Evolutionary conservation across 2,888 invertebrate species (phyloP).

Genomic region (Tenthredo notha): DNA sequence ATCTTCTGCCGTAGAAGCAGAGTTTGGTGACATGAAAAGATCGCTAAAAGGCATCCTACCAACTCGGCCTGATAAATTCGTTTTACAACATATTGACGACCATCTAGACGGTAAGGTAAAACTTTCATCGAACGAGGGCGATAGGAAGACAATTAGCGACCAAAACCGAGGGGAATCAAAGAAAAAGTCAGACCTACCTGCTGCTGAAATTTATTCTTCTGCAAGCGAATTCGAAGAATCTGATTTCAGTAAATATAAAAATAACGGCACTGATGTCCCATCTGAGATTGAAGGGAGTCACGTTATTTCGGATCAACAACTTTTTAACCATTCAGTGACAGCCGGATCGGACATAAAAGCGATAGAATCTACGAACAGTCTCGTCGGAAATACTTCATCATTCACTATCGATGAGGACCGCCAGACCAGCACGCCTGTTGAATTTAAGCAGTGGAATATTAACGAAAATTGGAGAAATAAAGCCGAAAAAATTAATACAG

Average conservation of each 20-base stretch:
- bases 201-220: no score
- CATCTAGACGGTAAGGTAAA: constrained; percentile 59
- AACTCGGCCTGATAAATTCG: constrained; percentile 59
- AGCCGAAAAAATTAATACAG: no score
- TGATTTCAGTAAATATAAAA: no score
- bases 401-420: constrained; percentile 2
- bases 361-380: constrained; percentile 21
- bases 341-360: neutral
- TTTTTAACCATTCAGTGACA: neutral
- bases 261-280: no score
- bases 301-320: neutral
- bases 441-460: no score
- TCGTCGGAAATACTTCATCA: neutral
- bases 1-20: constrained; percentile 59
- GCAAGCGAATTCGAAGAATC: no score
- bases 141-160: no score
- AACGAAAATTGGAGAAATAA: no score
- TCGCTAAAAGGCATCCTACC: constrained; percentile 56
- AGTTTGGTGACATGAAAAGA: constrained; percentile 57
- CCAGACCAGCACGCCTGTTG: neutral
- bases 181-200: no score
- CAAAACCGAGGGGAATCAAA: no score
- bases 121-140: constrained; percentile 54
- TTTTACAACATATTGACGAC: constrained; percentile 58
- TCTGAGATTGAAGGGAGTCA: no score